These are phyloP conservation scores for Neogale vison DNA, from an alignment of 2,113 vertebrate genomes.

Conservation along the genomic window DNA sequence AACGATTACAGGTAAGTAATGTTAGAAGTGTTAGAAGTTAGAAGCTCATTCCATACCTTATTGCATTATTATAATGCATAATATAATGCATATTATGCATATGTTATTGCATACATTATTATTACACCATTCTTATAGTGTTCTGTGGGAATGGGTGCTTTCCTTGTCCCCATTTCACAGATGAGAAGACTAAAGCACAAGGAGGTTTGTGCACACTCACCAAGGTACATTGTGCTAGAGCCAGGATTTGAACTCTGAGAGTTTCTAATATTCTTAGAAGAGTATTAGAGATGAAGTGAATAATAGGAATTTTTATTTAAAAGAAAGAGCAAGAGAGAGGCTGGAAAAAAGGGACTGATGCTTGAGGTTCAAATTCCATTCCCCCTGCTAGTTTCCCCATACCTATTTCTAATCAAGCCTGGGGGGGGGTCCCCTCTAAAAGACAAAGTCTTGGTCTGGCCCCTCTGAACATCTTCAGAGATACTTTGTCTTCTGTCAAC, in stretches of 20 bases:
- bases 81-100: no score
- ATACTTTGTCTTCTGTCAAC: neutral
- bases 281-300: neutral
- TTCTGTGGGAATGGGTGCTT: neutral
- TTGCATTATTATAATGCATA: no score
- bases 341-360: neutral
- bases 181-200: neutral
- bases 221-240: neutral
- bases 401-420: neutral
- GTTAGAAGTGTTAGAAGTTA: neutral
- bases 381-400: neutral
- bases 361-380: neutral
- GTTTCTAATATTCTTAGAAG: neutral
- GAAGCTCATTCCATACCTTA: neutral
- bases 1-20: neutral
- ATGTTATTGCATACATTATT: no score
- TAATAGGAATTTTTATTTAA: neutral
- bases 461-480: neutral
- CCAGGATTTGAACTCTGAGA: neutral
- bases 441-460: neutral
- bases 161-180: no score
- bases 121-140: neutral
- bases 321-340: neutral
- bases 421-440: neutral
- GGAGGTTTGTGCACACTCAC: neutral